These are phyloP conservation scores for Zenarchopterus dispar DNA, from an alignment of 2,797 vertebrate genomes.

Conservation along the genomic window DNA sequence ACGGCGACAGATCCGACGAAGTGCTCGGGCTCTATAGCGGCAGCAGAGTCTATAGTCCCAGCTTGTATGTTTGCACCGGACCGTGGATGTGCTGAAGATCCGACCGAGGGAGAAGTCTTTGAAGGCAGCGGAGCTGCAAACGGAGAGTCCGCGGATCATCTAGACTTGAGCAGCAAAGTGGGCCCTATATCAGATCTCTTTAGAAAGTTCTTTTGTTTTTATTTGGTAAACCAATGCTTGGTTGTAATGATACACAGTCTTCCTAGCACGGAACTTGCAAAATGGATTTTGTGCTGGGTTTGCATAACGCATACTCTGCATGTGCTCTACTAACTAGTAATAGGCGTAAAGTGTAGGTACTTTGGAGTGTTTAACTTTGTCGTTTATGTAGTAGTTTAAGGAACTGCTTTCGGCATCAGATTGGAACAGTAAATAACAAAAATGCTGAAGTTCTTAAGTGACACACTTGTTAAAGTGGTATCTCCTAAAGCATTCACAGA, in stretches of 20 bases:
- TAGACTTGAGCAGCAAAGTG: constrained; percentile 94
- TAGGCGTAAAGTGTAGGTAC: no score
- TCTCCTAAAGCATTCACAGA: neutral
- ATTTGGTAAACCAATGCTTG: neutral
- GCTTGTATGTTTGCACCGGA: constrained; percentile 94
- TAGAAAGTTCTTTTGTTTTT: constrained; percentile 3
- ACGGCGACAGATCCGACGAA: constrained; percentile 79
- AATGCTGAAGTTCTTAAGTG: no score
- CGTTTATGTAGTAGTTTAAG: no score
- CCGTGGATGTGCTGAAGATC: constrained; percentile 77
- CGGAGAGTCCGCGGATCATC: constrained; percentile 84
- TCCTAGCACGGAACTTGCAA: neutral
- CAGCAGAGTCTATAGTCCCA: constrained; percentile 83
- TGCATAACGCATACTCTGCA: constrained; percentile 30
- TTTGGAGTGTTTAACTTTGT: no score
- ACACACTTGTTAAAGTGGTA: neutral
- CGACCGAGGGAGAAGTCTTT: constrained; percentile 49
- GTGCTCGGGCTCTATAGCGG: constrained; percentile 52
- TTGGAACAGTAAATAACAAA: no score
- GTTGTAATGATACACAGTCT: no score
- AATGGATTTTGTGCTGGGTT: neutral
- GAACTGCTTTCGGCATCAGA: no score
- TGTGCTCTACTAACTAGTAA: no score
- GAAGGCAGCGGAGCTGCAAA: constrained; percentile 75
- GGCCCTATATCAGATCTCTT: constrained; percentile 59